phyloP scores from a whole-genome alignment of 2,888 invertebrate species.

The Cepaea hortensis region DNA sequence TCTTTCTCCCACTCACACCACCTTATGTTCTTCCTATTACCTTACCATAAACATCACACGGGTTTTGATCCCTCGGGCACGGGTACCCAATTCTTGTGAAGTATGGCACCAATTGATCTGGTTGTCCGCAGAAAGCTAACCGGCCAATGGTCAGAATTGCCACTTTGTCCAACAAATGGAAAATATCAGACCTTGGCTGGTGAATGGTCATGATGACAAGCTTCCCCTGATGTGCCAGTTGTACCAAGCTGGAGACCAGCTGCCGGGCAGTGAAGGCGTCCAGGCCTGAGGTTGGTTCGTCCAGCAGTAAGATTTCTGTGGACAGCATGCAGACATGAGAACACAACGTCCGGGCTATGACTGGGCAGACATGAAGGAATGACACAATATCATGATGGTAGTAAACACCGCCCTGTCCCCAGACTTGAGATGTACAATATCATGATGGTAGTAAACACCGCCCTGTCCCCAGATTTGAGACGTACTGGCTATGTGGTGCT shows the following conservation, averaged over 20 bases:
- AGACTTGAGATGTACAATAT: no score
- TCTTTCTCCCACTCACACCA: no score
- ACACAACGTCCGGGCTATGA: no score
- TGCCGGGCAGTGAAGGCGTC: slow-evolving; percentile 94
- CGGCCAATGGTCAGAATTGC: slow-evolving; percentile 76
- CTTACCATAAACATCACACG: slow-evolving; percentile 90
- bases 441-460: no score
- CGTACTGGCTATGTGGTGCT: no score
- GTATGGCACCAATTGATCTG: slow-evolving; percentile 93
- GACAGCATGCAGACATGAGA: slow-evolving; percentile 79
- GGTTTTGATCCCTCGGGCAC: slow-evolving; percentile 96
- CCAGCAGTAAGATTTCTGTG: slow-evolving; percentile 90
- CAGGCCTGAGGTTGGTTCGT: slow-evolving; percentile 90
- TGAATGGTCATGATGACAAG: slow-evolving; percentile 78
- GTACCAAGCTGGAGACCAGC: slow-evolving; percentile 61
- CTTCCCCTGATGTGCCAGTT: slow-evolving; percentile 63
- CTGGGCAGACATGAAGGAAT: no score
- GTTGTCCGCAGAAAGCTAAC: slow-evolving; percentile 81
- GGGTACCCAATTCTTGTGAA: slow-evolving; percentile 96
- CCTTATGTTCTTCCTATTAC: background rate
- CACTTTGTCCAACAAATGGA: slow-evolving; percentile 64
- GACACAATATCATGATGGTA: no score
- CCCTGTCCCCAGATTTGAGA: no score
- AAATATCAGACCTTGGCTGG: slow-evolving; percentile 66
- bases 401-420: no score